A percentile compares a stretch with the other conserved stretches of the same genome.
These are phyloP conservation scores for Dasypus novemcinctus DNA, from an alignment of 2,113 vertebrate species.

Conservation along the genomic window DNA sequence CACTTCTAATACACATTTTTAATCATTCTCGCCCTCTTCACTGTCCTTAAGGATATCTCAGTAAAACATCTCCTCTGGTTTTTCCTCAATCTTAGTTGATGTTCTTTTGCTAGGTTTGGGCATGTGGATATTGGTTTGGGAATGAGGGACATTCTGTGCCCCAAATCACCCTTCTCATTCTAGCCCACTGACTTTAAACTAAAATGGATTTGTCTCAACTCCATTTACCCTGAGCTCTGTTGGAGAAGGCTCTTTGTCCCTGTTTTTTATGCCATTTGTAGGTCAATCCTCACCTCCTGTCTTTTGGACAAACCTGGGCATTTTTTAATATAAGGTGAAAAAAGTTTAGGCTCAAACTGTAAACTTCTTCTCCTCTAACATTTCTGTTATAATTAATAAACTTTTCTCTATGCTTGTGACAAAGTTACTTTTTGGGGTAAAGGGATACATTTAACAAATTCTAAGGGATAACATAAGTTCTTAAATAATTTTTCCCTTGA, in stretches of 20 bases:
- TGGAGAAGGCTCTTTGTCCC: not conserved
- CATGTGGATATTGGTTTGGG: accelerated
- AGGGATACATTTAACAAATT: not conserved
- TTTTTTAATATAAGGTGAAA: no score
- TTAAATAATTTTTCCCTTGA: not conserved
- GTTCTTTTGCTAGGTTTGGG: no score
- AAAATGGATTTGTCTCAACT: not conserved
- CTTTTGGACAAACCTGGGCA: not conserved
- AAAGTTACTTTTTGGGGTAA: not conserved
- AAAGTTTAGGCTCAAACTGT: not conserved
- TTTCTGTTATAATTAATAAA: not conserved
- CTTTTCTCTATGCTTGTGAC: not conserved
- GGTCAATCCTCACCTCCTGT: accelerated
- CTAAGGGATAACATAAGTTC: not conserved
- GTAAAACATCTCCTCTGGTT: no score
- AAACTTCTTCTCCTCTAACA: no score
- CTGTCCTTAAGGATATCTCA: not conserved
- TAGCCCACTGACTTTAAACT: not conserved
- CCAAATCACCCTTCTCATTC: not conserved
- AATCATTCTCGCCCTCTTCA: accelerated
- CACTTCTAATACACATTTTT: not conserved
- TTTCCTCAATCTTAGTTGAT: accelerated
- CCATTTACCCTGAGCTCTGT: not conserved
- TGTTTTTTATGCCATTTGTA: no score
- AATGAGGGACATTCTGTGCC: accelerated